Evolutionary conservation across 1,140 invertebrate genomes (phyloP), one percentile per base, ranked within the genome.

Genomic region (Trichoplusia ni): DNA sequence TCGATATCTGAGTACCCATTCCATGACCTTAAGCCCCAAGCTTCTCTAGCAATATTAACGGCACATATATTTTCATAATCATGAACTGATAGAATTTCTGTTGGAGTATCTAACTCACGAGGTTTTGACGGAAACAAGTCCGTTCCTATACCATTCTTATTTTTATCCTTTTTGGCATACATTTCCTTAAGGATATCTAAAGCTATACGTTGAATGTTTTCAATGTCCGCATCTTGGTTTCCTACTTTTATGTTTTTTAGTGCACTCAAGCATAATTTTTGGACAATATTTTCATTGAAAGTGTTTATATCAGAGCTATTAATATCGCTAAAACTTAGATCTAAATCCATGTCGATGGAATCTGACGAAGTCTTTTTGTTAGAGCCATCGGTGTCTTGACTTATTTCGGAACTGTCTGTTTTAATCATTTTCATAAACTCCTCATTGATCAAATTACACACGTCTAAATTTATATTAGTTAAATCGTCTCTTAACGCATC

Each of bases 1-100:
- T 94, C 93, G 59, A 94, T 94, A 66, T 94, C 93, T 6, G 91
- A 92, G 67, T 93, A 93, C 1, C 91, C 92, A 75, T 92, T 92
- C 93, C 93, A 94, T 18, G 93, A 94, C n/a, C 93, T 86, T 35
- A 94, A 89, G 1, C 93, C 94, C 92, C 92, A 93, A n/a, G 92
- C 92, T 69, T 93, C 93, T 64, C 93, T 83, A 1, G 93, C 93
- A 16, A 94, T 92, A 67, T 94, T 94, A 1, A 94, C 84, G 4
- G 93, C 92, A 77, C 93, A 94, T 49, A 94, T 91, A 78, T 94
- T 94, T 79, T 94, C 94, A 70, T 94, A 94, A 74, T 94, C 94
- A 73, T 94, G 93, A 25, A 93, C 91, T 0, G 93, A 93, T 16
- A 93, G 85, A 7, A 93, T 89, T 73, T 93, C 92, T 40, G 92